Percentiles rank a stretch among this genome's conserved stretches.
Conservation (phyloP, 2,888 invertebrate species). For the Drymonia ruficornis region DNA sequence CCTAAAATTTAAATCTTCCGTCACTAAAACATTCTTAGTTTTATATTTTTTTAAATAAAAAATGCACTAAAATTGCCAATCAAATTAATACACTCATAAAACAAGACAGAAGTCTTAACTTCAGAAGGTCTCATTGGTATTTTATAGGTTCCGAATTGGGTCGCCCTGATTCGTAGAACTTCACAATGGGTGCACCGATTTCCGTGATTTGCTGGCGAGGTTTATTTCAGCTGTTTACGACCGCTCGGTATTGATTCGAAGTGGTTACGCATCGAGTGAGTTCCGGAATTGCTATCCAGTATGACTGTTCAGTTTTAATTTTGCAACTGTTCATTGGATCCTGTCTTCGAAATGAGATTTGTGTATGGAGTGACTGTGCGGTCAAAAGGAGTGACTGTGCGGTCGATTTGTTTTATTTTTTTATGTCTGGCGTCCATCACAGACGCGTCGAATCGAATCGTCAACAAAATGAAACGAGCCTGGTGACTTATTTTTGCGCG, state of each 20-base stretch:
- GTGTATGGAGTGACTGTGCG: no score
- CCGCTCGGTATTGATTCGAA: slow-evolving; percentile 55
- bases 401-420: no score
- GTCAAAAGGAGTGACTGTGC: no score
- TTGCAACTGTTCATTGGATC: background rate
- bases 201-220: slow-evolving; percentile 17
- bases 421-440: no score
- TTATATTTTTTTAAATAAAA: no score
- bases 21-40: no score
- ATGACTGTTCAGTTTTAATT: background rate
- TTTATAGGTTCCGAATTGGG: slow-evolving; percentile 3
- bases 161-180: background rate
- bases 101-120: background rate
- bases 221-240: slow-evolving; percentile 56
- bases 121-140: background rate
- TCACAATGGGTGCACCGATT: slow-evolving; percentile 4
- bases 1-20: background rate
- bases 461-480: no score
- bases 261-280: slow-evolving; percentile 43
- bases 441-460: no score
- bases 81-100: background rate
- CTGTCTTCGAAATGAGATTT: background rate
- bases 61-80: no score
- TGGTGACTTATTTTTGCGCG: no score
- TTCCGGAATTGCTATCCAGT: slow-evolving; percentile 31